These are phyloP conservation scores for Oconnorella tubifera DNA, from an alignment of 2,888 invertebrate species.

Conservation along the genomic window DNA sequence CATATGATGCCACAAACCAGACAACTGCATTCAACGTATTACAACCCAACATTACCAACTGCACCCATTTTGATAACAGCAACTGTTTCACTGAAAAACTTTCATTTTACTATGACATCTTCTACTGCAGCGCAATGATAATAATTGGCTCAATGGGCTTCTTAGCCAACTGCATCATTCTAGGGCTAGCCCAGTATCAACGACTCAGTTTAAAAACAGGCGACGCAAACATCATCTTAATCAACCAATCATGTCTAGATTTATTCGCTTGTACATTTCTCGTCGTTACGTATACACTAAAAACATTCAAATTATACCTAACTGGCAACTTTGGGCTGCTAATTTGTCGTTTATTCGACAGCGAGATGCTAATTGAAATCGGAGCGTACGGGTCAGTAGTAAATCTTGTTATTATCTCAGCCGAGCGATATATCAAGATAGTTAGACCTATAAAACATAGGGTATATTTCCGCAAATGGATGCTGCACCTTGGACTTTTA, in stretches of 20 bases:
- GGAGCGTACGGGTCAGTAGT: neutral
- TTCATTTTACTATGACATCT: no score
- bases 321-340: neutral
- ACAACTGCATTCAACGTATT: no score
- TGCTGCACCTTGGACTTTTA: neutral
- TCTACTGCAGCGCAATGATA: no score
- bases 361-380: neutral
- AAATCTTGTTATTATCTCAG: neutral
- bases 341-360: neutral
- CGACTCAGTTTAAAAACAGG: neutral
- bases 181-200: neutral
- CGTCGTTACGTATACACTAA: neutral
- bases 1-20: no score
- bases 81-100: no score
- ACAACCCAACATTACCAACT: no score
- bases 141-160: neutral
- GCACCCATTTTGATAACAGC: no score
- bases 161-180: neutral
- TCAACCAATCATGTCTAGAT: neutral
- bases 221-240: neutral
- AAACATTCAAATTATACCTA: no score
- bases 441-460: neutral
- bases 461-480: neutral
- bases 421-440: neutral
- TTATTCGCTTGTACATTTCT: neutral